Evolutionary conservation across 1,140 invertebrate genomes (phyloP).

Genomic region (Bicyclus anynana): DNA sequence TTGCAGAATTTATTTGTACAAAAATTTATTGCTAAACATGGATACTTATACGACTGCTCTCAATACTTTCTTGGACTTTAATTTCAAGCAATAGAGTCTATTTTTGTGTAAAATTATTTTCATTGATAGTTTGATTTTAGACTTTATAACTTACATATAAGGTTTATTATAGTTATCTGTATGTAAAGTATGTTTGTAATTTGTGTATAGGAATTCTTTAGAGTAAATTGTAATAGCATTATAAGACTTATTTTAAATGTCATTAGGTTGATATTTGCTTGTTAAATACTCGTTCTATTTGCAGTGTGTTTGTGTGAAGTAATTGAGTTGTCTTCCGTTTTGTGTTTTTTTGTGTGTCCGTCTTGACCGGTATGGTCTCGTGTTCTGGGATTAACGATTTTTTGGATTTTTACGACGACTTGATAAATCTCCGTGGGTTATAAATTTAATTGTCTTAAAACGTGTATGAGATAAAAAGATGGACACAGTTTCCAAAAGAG

Average conservation of each 20-base stretch:
- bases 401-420: conserved; percentile 31
- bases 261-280: conserved; percentile 14
- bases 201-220: conserved; percentile 1
- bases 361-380: conserved; percentile 23
- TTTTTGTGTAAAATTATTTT: neutral
- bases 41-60: neutral
- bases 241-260: conserved; percentile 1
- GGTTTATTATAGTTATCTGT: neutral
- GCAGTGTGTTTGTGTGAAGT: conserved; percentile 43
- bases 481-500: neutral
- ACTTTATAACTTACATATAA: neutral
- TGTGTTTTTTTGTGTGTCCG: conserved; percentile 43
- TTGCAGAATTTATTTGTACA: neutral
- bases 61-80: conserved; percentile 4
- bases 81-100: conserved; percentile 6
- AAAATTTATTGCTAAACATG: conserved; percentile 4
- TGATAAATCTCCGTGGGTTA: conserved; percentile 24
- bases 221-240: neutral
- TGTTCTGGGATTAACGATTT: conserved; percentile 41
- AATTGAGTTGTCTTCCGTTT: conserved; percentile 60
- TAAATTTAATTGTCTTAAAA: conserved; percentile 25
- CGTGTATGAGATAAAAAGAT: neutral
- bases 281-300: conserved; percentile 33
- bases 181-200: neutral
- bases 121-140: neutral